These are phyloP conservation scores for Bucorvus abyssinicus DNA, from an alignment of 2,797 vertebrate species.

Conservation along the genomic window DNA sequence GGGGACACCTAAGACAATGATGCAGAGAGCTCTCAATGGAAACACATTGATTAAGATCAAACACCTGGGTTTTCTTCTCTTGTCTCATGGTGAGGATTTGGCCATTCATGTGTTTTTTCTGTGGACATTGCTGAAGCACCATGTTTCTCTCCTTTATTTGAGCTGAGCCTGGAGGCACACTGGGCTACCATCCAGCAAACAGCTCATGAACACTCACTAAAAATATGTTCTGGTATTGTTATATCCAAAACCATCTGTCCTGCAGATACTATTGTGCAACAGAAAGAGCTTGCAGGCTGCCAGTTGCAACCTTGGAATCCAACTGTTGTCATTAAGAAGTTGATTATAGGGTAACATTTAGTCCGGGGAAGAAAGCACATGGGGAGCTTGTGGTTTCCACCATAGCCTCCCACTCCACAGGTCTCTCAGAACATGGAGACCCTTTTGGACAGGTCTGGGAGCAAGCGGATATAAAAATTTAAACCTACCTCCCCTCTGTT, in stretches of 20 bases:
- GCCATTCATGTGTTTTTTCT: not conserved
- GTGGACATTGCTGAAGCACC: not conserved
- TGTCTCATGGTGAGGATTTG: not conserved
- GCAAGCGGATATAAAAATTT: not conserved
- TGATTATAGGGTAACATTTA: not conserved
- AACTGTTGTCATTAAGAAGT: not conserved
- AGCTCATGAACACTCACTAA: slow-evolving; percentile 28
- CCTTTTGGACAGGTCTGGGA: not conserved
- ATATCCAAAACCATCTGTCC: slow-evolving; percentile 17
- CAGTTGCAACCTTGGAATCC: not conserved
- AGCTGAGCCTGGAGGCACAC: not conserved
- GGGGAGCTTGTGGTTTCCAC: not conserved
- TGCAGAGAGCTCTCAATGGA: not conserved
- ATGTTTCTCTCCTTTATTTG: slow-evolving; percentile 11
- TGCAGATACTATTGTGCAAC: slow-evolving; percentile 33
- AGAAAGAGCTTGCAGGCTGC: not conserved
- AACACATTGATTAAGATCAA: not conserved
- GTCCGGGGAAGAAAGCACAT: not conserved
- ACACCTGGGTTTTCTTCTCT: not conserved
- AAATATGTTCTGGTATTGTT: not conserved
- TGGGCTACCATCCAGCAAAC: slow-evolving; percentile 25
- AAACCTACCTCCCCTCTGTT: not conserved
- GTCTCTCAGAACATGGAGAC: not conserved
- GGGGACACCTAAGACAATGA: not conserved
- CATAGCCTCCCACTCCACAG: not conserved